These are phyloP conservation scores for Botia kubotai DNA, from an alignment of 2,797 vertebrate species.

Conservation along the genomic window DNA sequence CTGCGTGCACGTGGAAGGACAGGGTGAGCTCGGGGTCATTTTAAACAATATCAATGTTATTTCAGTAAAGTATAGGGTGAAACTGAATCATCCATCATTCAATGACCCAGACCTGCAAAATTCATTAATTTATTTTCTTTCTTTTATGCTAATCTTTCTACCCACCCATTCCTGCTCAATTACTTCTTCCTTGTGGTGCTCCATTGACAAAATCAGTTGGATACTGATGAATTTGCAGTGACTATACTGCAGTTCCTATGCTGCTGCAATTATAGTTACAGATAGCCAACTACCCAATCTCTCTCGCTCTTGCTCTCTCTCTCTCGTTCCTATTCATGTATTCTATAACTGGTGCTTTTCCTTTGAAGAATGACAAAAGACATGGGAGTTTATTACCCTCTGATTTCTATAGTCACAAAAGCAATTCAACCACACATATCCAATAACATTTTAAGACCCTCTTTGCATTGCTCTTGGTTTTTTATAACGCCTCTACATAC, in stretches of 20 bases:
- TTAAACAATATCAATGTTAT: slow-evolving; percentile 4
- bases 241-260: not conserved
- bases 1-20: not conserved
- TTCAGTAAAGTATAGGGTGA: not conserved
- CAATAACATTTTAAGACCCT: not conserved
- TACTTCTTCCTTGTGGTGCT: slow-evolving; percentile 6
- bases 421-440: not conserved
- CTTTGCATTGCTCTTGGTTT: not conserved
- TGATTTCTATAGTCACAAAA: not conserved
- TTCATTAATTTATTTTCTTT: not conserved
- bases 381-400: slow-evolving; percentile 5
- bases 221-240: slow-evolving; percentile 27
- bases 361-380: slow-evolving; percentile 14
- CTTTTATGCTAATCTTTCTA: not conserved
- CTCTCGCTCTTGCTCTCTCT: slow-evolving; percentile 14
- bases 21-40: not conserved
- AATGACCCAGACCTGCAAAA: slow-evolving; percentile 14
- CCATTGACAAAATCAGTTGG: slow-evolving; percentile 33
- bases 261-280: slow-evolving; percentile 25
- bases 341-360: not conserved
- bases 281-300: not conserved
- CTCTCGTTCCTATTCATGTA: not conserved
- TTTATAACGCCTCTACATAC: not conserved
- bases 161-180: slow-evolving; percentile 11
- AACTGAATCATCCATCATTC: not conserved